Conservation (phyloP, 2,888 invertebrate genomes). For the Ganaspis brasiliensis region DNA sequence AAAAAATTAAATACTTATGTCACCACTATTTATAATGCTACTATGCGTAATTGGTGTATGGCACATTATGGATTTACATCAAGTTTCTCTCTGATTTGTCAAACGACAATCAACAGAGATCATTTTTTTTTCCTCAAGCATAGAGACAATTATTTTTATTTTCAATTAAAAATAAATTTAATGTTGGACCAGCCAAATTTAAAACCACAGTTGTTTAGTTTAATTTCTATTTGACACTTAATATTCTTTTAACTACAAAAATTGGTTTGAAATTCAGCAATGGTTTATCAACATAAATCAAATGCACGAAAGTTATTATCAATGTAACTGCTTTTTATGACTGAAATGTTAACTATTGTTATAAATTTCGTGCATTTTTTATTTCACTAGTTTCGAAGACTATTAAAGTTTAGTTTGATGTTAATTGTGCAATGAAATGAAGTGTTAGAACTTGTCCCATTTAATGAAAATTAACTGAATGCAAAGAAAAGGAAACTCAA, state of each 20-base stretch:
- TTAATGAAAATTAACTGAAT: background rate
- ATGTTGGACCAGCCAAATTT: slow-evolving; percentile 37
- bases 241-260: background rate
- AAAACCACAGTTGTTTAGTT: too few relatives aligned
- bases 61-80: slow-evolving; percentile 53
- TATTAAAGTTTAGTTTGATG: background rate
- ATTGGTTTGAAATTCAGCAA: slow-evolving; percentile 20
- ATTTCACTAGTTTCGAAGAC: background rate
- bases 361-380: background rate
- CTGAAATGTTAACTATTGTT: background rate
- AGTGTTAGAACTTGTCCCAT: background rate
- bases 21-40: slow-evolving; percentile 58
- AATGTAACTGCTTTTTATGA: background rate
- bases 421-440: slow-evolving; percentile 4
- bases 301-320: slow-evolving; percentile 12
- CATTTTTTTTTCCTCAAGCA: slow-evolving; percentile 4
- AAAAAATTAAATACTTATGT: slow-evolving; percentile 62
- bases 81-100: slow-evolving; percentile 20
- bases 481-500: slow-evolving; percentile 22
- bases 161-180: slow-evolving; percentile 21
- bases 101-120: background rate
- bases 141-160: slow-evolving; percentile 23
- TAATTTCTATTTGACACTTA: too few relatives aligned
- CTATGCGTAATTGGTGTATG: slow-evolving; percentile 56
- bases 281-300: slow-evolving; percentile 15